Conservation (phyloP, 2,888 invertebrate species). For the Ernsta delagoae region DNA sequence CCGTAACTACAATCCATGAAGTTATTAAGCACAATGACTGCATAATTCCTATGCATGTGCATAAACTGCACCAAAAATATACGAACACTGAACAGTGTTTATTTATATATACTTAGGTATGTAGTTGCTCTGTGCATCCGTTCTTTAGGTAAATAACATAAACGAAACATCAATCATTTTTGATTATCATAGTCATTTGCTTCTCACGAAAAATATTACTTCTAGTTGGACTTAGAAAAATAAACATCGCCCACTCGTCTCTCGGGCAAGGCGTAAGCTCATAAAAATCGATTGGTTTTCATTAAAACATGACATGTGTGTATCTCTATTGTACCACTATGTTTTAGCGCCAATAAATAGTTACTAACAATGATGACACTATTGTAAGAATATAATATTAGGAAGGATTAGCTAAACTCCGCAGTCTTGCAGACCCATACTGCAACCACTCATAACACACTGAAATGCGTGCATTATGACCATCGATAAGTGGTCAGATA, state of each 20-base stretch:
- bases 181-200: conserved; percentile 18
- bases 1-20: no score
- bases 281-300: conserved; percentile 24
- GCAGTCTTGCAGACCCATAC: background rate
- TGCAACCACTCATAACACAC: background rate
- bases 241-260: conserved; percentile 17
- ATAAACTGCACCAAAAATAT: no score
- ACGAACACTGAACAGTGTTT: no score
- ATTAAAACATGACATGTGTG: conserved; percentile 24
- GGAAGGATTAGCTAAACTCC: background rate
- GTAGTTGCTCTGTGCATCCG: background rate
- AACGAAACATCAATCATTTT: conserved; percentile 14
- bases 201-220: conserved; percentile 18
- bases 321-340: conserved; percentile 10
- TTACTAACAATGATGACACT: background rate
- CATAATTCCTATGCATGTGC: no score
- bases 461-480: background rate
- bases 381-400: background rate
- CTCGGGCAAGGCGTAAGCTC: conserved; percentile 17
- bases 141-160: conserved; percentile 6
- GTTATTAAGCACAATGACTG: no score
- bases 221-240: conserved; percentile 20
- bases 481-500: conserved; percentile 4
- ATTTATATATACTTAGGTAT: no score
- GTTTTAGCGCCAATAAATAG: no score